Percentiles rank a stretch among this genome's conserved stretches.
Evolutionary conservation across 2,888 invertebrate species (phyloP).

Genomic region (Morinoia aosen): DNA sequence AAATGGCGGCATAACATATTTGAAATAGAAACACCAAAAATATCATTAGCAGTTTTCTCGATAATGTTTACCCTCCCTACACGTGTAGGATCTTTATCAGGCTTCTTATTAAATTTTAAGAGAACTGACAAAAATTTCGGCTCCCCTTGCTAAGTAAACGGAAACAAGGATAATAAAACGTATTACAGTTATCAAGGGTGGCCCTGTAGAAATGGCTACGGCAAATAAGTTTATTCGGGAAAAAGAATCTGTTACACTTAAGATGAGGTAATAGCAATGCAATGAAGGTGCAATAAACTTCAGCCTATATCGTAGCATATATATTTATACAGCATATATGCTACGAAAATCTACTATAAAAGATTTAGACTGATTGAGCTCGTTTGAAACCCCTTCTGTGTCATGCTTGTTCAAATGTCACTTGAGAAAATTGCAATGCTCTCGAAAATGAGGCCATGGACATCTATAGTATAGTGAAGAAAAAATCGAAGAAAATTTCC

Average conservation of each 20-base stretch:
- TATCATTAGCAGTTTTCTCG: too few species aligned
- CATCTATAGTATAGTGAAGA: neutral
- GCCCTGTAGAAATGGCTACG: neutral
- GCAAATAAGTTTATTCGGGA: neutral
- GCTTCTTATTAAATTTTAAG: too few species aligned
- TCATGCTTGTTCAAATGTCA: neutral
- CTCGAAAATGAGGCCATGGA: neutral
- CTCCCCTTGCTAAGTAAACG: too few species aligned
- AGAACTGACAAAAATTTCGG: too few species aligned
- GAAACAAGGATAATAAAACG: too few species aligned
- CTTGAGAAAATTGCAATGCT: neutral
- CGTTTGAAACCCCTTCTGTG: neutral
- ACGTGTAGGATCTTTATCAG: too few species aligned
- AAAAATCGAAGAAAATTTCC: neutral
- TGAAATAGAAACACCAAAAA: too few species aligned
- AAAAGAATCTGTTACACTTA: neutral
- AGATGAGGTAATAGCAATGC: neutral
- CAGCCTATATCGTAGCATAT: neutral
- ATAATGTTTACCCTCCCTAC: too few species aligned
- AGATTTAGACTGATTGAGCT: neutral
- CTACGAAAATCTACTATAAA: neutral
- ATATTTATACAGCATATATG: too few species aligned
- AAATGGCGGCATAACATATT: too few species aligned
- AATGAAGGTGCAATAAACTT: neutral
- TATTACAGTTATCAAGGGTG: neutral